Base-by-base conservation (phyloP, 2,888 invertebrate genomes). In the Ectropis crepuscularia region DNA sequence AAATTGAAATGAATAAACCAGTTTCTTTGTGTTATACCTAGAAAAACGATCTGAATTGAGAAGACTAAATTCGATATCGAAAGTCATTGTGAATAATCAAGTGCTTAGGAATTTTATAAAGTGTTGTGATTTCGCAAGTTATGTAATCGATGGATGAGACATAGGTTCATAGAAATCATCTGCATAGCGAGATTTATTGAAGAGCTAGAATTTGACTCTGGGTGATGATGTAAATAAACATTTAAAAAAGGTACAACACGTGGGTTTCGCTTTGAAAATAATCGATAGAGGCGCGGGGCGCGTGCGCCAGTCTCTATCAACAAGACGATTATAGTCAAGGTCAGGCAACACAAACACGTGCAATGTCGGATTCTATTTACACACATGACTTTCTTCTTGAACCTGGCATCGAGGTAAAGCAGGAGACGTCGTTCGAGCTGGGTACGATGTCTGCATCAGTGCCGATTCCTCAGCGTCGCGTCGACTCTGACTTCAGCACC, bases 321-420 rank as follows among this genome's bases (percentile, higher is more conserved):
- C 88, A 86, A 88, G 88, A 87, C 89, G 83, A 88, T 87, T 89
- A 86, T 83, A 86, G 81, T 87, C 92, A 92, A 92, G 92, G 92
- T 92, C 92, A 89, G 76, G 76, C 76, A 78, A 84, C 81, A 85
- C 80, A 88, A 90, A 90, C 92, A 92, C 92, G 92, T 92, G 92
- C 90, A 86, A 95, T 95, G 95, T 94, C 94, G 77, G 95, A 95
- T 88, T 93, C 93, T 88, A 90, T 92, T 89, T 95, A 93, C 89
- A 92, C 93, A 76, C 92, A 94, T 83, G 95, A 95, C 81, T 94
- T 94, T 87, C 94, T 94, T 85, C 82, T 95, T 75, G 95, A 95
- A 77, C 88, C 94, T 73, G 94, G 93, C 76, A 89, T 95, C 71
- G 92, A 94, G 74, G 94, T 95, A 72, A 95, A 95, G 84, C 94